Evolutionary conservation across 2,797 vertebrate species (phyloP), one percentile per base, ranked within the genome.

Genomic region (Falco novaeseelandiae): DNA sequence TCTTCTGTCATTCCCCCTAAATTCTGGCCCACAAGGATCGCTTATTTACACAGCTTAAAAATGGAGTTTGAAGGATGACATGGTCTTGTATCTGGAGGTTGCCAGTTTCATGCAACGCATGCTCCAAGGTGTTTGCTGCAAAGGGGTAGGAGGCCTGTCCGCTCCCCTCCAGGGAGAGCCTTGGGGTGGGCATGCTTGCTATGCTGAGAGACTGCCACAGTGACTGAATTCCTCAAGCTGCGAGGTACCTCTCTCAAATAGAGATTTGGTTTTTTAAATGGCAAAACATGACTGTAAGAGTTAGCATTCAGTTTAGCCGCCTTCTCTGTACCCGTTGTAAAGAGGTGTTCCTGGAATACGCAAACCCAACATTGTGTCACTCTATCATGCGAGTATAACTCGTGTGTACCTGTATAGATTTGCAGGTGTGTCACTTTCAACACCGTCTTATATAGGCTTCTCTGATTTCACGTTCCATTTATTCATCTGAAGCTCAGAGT

Each of bases 371-470:
- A 3, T 44, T 26, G 2, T 6, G 8, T 55, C 46, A 29, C 29
- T 71, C 7, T 48, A 0, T 40, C n/a, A 36, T 30, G 17, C 10
- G 29, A 18, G 25, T n/a, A 2, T 21, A 29, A 34, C 19, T 22
- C 0, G 0, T 15, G 8, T 26, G 26, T 74, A 5, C n/a, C 14
- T n/a, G 8, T 66, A 5, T 1, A 17, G 10, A 22, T 49, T 7
- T 69, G 38, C 36, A 49, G 18, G 7, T 62, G 7, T 57, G 7
- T 89, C 0, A 19, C 34, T 81, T 91, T 77, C 34, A 36, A 16
- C 3, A 8, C 38, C 14, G 16, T 17, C 4, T 72, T 85, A 12
- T 4, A 2, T 0, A 21, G 7, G 6, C 6, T 44, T 88, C 29
- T 12, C 16, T 19, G 11, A 67, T 13, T 13, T 67, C 10, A 1